Evolutionary conservation across 2,888 invertebrate species (phyloP).

Genomic region (Arrhopalites spinosus): DNA sequence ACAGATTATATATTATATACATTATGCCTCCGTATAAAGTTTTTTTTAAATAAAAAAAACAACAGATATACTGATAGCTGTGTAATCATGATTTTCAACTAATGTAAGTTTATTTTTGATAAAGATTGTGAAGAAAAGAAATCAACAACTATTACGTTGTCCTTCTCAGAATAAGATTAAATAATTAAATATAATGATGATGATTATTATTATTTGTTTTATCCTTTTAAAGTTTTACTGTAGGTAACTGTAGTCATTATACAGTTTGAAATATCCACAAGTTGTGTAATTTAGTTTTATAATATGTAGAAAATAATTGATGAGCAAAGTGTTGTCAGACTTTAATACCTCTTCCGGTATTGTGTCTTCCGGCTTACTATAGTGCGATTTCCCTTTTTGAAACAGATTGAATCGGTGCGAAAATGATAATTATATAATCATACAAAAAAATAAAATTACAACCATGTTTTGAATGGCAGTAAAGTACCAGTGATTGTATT

Average conservation of each 20-base stretch:
- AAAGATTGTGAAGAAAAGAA: background rate
- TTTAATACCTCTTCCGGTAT: background rate
- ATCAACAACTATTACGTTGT: background rate
- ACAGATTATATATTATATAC: background rate
- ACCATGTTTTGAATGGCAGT: slow-evolving; percentile 3
- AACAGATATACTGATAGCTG: background rate
- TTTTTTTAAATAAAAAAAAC: too few species aligned
- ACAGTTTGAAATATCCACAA: too few species aligned
- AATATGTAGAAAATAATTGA: too few species aligned
- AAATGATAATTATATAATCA: background rate
- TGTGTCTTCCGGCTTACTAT: background rate
- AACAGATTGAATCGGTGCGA: slow-evolving; percentile 4
- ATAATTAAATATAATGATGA: too few species aligned
- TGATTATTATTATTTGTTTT: too few species aligned
- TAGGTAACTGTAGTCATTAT: too few species aligned
- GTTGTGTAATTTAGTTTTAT: too few species aligned
- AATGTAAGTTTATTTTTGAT: background rate
- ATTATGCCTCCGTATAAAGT: background rate
- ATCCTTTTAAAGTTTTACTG: too few species aligned
- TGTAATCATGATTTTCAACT: background rate
- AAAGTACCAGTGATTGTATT: background rate
- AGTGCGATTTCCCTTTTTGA: background rate
- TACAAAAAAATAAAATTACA: background rate
- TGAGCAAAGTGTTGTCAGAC: background rate
- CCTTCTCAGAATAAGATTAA: too few species aligned